Base-by-base conservation (phyloP, 2,797 vertebrate genomes). In the Epinephelus awoara region DNA sequence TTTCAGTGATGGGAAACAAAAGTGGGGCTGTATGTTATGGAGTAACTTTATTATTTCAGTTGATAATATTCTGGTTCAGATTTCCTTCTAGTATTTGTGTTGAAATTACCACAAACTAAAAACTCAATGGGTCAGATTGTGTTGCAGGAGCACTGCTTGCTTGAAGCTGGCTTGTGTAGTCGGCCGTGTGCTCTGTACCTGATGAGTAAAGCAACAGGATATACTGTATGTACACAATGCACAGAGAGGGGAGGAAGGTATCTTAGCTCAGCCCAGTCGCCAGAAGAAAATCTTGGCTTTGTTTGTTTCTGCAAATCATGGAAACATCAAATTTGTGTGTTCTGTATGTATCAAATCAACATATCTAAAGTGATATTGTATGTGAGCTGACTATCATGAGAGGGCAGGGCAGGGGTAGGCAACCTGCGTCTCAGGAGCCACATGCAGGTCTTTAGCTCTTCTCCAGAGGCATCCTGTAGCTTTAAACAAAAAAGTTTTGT, bases 151-250 rank as follows among this genome's bases (percentile, higher is more conserved):
- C 14, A 13, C 47, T 34, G 40, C 17, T 54, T 52, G 14, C 21
- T 55, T 2, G n/a, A 59, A 34, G 44, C 51, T 64, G 27, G 5
- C 25, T 44, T 12, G 55, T 42, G 17, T 58, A 14, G 38, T 61
- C 71, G 29, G 14, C 44, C 44, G 63, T 63, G 23, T 50, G 19
- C 19, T 62, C 29, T 17, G 4, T 47, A 67, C 54, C 38, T 66
- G 46, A 50, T 29, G 23, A 47, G 15, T 23, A 40, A 40, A 14
- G 11, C 47, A 62, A 68, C 40, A 63, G 14, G 49, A 75, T 51
- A 58, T 29, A 12, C 21, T 10, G 40, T 42, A n/a, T 14, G 47
- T 49, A 18, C 50, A 57, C 27, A 57, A 49, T 19, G 12, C 15
- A n/a, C 52, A 59, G 34, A n/a, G 47, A 56, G 44, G 6, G 11